Conservation (phyloP, 2,888 invertebrate species). For the Melipona beecheii region DNA sequence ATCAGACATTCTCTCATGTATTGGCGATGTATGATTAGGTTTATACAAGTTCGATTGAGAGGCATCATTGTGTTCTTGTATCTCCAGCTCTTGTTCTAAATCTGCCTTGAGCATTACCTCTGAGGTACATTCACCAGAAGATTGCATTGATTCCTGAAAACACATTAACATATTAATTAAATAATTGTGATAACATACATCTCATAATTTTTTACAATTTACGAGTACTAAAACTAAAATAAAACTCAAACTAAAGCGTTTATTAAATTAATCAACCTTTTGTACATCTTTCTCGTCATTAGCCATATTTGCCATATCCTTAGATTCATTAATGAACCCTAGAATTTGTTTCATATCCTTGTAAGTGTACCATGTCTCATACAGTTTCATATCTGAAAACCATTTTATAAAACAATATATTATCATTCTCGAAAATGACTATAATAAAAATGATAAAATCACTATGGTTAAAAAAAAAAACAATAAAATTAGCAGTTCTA, state of each 20-base stretch:
- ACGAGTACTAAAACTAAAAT: too few species aligned
- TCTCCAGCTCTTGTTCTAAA: constrained; percentile 37
- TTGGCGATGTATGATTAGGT: constrained; percentile 39
- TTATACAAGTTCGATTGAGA: constrained; percentile 42
- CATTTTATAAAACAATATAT: not conserved
- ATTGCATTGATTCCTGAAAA: constrained; percentile 54
- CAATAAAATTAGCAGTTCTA: not conserved
- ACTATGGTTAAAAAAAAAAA: not conserved
- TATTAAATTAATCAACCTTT: constrained; percentile 48
- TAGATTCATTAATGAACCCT: constrained; percentile 65
- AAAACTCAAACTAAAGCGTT: not conserved
- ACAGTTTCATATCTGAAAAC: constrained; percentile 67
- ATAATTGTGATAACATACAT: not conserved
- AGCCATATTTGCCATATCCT: constrained; percentile 54
- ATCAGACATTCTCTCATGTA: constrained; percentile 32
- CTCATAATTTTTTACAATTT: not conserved
- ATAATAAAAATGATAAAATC: not conserved
- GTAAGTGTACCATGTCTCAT: constrained; percentile 64
- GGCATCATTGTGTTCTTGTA: constrained; percentile 41
- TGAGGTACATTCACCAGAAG: constrained; percentile 42
- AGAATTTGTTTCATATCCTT: constrained; percentile 70
- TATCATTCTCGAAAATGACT: not conserved
- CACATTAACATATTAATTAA: not conserved
- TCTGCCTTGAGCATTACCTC: constrained; percentile 37
- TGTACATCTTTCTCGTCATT: constrained; percentile 46